These are phyloP conservation scores for Sphaerophoria rueppellii DNA, from an alignment of 2,888 invertebrate genomes.

Conservation along the genomic window DNA sequence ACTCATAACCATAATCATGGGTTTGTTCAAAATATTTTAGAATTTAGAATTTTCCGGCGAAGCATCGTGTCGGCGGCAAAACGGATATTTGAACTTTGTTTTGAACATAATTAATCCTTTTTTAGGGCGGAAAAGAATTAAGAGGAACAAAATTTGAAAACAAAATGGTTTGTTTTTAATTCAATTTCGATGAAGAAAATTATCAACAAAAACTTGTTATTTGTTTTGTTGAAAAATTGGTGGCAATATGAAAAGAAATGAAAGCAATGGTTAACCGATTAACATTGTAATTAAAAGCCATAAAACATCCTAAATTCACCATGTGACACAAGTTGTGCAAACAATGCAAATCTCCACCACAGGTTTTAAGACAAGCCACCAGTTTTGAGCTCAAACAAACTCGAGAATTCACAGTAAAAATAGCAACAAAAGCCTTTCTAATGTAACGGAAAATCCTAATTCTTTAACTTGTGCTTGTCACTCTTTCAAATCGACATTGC, in stretches of 20 bases:
- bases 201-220: constrained; percentile 3
- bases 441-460: constrained; percentile 61
- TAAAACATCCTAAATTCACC: background rate
- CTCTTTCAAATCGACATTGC: constrained; percentile 42
- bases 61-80: background rate
- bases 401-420: constrained; percentile 36
- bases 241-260: background rate
- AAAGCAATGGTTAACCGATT: no score
- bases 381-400: constrained; percentile 25
- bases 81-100: constrained; percentile 34
- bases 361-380: constrained; percentile 1
- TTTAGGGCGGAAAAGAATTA: background rate
- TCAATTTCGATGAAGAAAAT: constrained; percentile 38
- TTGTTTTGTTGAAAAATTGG: background rate
- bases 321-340: background rate
- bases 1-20: constrained; percentile 35
- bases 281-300: background rate
- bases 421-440: constrained; percentile 14
- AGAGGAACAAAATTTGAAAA: constrained; percentile 6
- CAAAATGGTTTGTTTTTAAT: constrained; percentile 32
- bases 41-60: constrained; percentile 25
- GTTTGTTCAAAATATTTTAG: constrained; percentile 36
- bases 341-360: constrained; percentile 4
- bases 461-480: constrained; percentile 36
- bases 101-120: constrained; percentile 50